These are phyloP conservation scores for Baronia brevicornis DNA, from an alignment of 2,888 invertebrate genomes.

Conservation along the genomic window DNA sequence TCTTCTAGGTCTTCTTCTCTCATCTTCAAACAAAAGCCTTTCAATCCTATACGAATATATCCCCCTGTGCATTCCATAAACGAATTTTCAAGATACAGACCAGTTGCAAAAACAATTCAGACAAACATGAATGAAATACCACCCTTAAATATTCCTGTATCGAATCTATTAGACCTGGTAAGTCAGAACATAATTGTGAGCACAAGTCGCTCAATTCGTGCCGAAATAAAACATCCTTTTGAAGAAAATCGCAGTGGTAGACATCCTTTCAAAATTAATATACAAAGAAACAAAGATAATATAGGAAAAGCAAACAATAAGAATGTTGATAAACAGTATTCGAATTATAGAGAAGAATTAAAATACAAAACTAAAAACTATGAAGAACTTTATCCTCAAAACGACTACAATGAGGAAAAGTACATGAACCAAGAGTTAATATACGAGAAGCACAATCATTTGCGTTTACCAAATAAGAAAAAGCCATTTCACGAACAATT, in stretches of 20 bases:
- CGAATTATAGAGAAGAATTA: not conserved
- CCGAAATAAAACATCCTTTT: not conserved
- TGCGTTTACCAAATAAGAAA: slow-evolving; percentile 42
- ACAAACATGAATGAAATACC: slow-evolving; percentile 51
- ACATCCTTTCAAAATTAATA: not conserved
- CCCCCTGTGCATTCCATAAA: not conserved
- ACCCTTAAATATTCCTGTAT: slow-evolving; percentile 42
- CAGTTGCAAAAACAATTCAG: slow-evolving; percentile 42
- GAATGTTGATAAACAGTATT: slow-evolving; percentile 5
- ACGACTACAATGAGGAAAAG: slow-evolving; percentile 14
- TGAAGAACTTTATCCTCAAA: slow-evolving; percentile 14
- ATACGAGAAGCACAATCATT: too few relatives aligned
- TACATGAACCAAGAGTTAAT: too few relatives aligned
- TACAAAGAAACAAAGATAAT: not conserved
- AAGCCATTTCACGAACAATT: too few relatives aligned
- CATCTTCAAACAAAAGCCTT: slow-evolving; percentile 26
- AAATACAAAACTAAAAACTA: slow-evolving; percentile 17
- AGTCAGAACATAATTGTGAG: slow-evolving; percentile 48
- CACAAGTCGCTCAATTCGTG: slow-evolving; percentile 22
- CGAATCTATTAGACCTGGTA: slow-evolving; percentile 32
- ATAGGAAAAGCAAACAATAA: not conserved
- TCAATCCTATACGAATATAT: slow-evolving; percentile 3
- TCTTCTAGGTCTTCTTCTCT: slow-evolving; percentile 10
- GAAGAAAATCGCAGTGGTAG: not conserved
- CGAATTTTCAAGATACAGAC: slow-evolving; percentile 13